Conservation (phyloP, 30 jellyfish, hydroid and myxozoan species). For the Aurelia coerulea region DNA sequence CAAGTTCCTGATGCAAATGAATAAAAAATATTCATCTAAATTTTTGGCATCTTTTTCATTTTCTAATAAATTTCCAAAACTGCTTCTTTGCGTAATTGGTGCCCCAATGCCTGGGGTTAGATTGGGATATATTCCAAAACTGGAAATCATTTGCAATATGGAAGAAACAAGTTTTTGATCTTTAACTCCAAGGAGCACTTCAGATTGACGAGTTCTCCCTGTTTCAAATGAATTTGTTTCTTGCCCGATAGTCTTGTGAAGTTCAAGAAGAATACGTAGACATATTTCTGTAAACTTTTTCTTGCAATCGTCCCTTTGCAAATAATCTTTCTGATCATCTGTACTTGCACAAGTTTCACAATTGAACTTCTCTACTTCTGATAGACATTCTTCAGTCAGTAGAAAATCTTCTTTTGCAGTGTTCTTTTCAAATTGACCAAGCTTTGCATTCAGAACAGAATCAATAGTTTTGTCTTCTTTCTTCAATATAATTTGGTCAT, state of each 20-base stretch:
- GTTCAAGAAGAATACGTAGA: neutral
- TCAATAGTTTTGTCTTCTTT: neutral
- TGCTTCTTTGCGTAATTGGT: constrained; percentile 27
- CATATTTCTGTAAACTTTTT: neutral
- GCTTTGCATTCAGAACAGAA: neutral
- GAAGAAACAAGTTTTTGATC: constrained; percentile 37
- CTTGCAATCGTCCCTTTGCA: neutral
- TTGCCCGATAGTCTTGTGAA: neutral
- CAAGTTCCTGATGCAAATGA: constrained; percentile 11
- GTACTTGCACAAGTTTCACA: neutral
- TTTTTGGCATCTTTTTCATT: constrained; percentile 1
- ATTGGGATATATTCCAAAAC: constrained; percentile 33
- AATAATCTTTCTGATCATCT: neutral
- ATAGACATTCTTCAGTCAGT: neutral
- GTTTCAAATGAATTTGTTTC: neutral
- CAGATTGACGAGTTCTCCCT: neutral
- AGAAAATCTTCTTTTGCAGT: neutral
- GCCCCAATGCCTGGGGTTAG: constrained; percentile 39
- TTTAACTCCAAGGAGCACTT: constrained; percentile 22
- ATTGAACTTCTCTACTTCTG: neutral
- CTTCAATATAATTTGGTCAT: neutral
- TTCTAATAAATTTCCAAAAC: constrained; percentile 20
- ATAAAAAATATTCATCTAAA: constrained; percentile 30
- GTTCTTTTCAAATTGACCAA: neutral
- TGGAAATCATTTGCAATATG: constrained; percentile 27